These are phyloP conservation scores for Sapayoa aenigma DNA, from an alignment of 2,113 vertebrate species.

Conservation along the genomic window DNA sequence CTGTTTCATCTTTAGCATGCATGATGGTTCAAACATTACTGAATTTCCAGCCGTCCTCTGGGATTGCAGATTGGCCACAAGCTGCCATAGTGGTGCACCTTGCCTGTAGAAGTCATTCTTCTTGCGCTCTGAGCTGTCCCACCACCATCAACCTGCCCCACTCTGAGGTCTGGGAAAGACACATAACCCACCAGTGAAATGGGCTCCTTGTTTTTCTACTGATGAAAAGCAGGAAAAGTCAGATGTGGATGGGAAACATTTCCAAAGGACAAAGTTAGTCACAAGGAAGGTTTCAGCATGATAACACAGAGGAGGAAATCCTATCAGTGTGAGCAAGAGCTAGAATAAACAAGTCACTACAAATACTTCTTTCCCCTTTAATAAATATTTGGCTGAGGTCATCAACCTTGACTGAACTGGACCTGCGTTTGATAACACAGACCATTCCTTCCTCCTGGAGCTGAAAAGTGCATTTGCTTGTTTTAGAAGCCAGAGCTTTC, in stretches of 20 bases:
- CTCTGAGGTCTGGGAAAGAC: background rate
- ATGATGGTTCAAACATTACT: background rate
- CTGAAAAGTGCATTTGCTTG: background rate
- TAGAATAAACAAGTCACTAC: constrained; percentile 52
- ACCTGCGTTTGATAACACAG: background rate
- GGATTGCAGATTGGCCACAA: accelerated
- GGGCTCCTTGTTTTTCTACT: background rate
- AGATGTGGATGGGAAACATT: background rate
- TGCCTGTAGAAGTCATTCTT: background rate
- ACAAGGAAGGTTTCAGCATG: background rate
- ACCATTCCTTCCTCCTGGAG: background rate
- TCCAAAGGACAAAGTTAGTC: background rate
- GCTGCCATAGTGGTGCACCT: background rate
- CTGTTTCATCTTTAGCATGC: background rate
- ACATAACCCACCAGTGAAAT: background rate
- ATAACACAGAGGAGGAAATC: constrained; percentile 29
- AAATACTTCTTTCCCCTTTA: constrained; percentile 53
- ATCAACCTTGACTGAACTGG: background rate
- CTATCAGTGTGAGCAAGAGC: constrained; percentile 47
- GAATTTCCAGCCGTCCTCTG: background rate
- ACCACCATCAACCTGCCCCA: too few relatives aligned
- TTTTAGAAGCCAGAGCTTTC: background rate
- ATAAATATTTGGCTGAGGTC: constrained; percentile 59
- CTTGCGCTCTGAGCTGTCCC: background rate
- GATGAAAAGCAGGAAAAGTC: constrained; percentile 32